Base-by-base conservation (phyloP, 2,797 vertebrate species). In the Setipinna tenuifilis region DNA sequence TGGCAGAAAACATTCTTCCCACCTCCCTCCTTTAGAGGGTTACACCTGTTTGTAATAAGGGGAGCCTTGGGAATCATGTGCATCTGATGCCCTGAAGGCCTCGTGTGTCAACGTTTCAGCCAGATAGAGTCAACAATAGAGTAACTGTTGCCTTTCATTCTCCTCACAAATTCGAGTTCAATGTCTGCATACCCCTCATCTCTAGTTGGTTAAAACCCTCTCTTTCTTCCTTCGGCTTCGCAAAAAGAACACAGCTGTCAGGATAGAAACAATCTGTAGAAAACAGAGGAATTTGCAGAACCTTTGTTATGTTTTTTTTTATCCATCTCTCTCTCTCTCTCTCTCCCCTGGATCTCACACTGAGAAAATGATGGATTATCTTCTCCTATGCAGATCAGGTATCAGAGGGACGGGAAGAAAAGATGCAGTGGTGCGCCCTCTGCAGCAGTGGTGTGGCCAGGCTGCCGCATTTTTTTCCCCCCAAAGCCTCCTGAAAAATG, bases 351-450 rank as follows among this genome's bases (percentile, higher is more conserved):
- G 57, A 44, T 46, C 41, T 65, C 59, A n/a, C 57, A 65, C 28
- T 83, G 57, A 46, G 48, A 81, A n/a, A 84, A 82, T 61, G 3
- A 78, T 78, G 71, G 71, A 78, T 78, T 78, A 78, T 78, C 68
- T 78, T 41, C 19, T 78, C 31, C 35, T n/a, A 5, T 9, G 17
- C 19, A 78, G 71, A 41, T 44, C 71, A 78, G 6, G 4, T 59
- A 17, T 28, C 21, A 16, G 16, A 46, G 75, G 61, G 57, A 65
- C 23, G 75, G 25, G 54, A 82, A 21, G 65, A 84, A 87, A 68
- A 78, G 62, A 86, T 31, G 85, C 23, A 46, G 28, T 85, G 80
- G 82, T 86, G 87, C 81, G 35, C 84, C 87, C 85, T 61, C 87
- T 87, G 17, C 68, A 71, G 68, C 28, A 14, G 54, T 83, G 28